phyloP scores from a whole-genome alignment of 2,113 vertebrate species.

The Leucopternis melanops region DNA sequence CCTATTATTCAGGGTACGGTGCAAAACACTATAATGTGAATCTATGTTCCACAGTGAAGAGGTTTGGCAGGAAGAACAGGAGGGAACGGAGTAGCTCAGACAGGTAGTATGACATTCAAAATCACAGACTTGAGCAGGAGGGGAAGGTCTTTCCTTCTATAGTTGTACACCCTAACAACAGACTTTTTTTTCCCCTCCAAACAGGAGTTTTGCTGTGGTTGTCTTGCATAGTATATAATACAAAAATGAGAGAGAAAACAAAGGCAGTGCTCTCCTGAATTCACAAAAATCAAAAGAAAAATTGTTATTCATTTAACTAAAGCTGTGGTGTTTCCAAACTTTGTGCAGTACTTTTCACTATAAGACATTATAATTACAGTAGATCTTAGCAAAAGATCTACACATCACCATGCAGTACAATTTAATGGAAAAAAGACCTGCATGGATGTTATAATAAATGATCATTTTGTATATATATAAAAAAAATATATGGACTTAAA shows the following conservation, averaged over 20 bases:
- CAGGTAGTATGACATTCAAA: background rate
- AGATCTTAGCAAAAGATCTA: background rate
- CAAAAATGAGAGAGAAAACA: background rate
- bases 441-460: background rate
- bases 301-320: background rate
- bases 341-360: background rate
- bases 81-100: background rate
- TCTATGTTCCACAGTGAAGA: background rate
- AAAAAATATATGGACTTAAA: background rate
- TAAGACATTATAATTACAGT: background rate
- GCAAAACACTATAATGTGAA: background rate
- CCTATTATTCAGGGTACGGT: background rate
- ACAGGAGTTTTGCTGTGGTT: background rate
- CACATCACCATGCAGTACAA: background rate
- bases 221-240: background rate
- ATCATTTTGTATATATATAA: background rate
- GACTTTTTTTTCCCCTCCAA: background rate
- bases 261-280: background rate
- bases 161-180: background rate
- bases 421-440: background rate
- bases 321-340: background rate
- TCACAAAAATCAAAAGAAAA: background rate
- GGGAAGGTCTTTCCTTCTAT: background rate
- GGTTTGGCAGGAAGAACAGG: background rate
- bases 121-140: background rate